Evolutionary conservation across 2,113 vertebrate genomes (phyloP).

Genomic region (Cariama cristata): DNA sequence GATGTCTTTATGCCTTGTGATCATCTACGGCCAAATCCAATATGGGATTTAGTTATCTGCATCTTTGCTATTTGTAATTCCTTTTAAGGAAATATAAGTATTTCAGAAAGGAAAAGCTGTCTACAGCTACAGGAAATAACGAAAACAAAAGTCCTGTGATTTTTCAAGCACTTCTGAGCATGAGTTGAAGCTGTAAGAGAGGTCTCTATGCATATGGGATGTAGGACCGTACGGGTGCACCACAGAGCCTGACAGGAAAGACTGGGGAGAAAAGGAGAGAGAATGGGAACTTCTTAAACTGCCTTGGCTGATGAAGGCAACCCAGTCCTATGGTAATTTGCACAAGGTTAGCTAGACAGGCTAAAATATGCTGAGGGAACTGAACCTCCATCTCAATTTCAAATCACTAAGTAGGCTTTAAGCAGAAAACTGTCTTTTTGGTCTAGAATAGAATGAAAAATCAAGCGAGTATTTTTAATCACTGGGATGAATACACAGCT

Average conservation of each 20-base stretch:
- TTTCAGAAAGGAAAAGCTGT: background rate
- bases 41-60: background rate
- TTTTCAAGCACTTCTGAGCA: background rate
- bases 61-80: rapidly evolving
- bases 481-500: background rate
- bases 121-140: background rate
- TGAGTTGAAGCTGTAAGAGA: background rate
- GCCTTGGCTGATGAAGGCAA: background rate
- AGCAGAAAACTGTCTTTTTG: background rate
- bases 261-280: background rate
- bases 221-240: background rate
- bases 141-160: background rate
- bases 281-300: background rate
- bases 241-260: background rate
- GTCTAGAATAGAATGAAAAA: background rate
- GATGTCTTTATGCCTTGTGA: background rate
- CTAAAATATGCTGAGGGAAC: background rate
- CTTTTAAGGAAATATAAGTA: background rate
- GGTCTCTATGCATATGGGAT: background rate
- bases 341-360: background rate
- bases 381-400: background rate
- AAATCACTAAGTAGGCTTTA: background rate
- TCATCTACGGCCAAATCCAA: background rate
- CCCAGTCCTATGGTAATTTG: rapidly evolving
- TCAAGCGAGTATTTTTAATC: background rate